phyloP scores from a whole-genome alignment of 2,113 vertebrate species.

The Puffinus mauretanicus region DNA sequence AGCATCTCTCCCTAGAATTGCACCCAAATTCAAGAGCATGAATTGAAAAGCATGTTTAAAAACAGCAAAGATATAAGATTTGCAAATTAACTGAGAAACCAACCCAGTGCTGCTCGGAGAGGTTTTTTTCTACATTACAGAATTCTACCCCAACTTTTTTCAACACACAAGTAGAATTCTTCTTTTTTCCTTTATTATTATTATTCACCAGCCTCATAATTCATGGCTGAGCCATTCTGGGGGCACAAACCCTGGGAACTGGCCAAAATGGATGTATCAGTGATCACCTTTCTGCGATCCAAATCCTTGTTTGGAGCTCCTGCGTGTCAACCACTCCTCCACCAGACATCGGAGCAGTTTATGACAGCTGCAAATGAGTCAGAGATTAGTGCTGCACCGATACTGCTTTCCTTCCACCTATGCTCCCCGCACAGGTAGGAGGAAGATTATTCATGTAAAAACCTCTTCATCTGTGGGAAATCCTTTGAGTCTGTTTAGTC shows the following conservation, averaged over 20 bases:
- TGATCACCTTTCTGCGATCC: background rate
- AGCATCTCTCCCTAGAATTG: background rate
- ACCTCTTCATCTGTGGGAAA: background rate
- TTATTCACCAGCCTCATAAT: background rate
- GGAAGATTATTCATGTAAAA: background rate
- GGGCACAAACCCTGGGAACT: background rate
- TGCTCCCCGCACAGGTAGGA: background rate
- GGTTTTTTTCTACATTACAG: background rate
- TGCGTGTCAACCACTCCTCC: background rate
- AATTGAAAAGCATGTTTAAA: slow-evolving; percentile 16
- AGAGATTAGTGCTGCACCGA: background rate
- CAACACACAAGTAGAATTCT: background rate
- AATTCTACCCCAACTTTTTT: background rate
- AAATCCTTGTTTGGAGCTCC: background rate
- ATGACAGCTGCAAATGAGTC: background rate
- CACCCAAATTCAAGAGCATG: background rate
- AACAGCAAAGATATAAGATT: background rate
- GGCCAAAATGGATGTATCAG: background rate
- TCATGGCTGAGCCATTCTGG: background rate
- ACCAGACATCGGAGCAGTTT: background rate
- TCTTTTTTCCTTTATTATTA: background rate
- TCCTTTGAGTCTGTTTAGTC: background rate
- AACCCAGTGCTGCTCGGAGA: background rate
- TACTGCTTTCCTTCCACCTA: background rate
- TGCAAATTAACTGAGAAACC: slow-evolving; percentile 12